These are phyloP conservation scores for Ennomos erosarius DNA, from an alignment of 2,888 invertebrate genomes.

Conservation along the genomic window DNA sequence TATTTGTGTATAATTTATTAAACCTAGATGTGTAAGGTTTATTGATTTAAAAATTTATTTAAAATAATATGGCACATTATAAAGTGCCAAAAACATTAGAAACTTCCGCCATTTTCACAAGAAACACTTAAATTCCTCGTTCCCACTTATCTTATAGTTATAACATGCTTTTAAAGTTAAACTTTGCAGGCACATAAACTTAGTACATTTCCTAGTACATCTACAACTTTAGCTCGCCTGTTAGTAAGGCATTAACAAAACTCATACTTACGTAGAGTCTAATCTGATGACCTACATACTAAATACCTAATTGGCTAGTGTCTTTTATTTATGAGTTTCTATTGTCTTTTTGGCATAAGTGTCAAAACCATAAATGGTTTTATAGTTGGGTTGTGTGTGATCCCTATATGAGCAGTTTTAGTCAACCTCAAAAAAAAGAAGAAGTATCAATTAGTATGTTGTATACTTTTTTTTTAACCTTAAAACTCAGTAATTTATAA, in stretches of 20 bases:
- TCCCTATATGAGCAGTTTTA: too few species aligned
- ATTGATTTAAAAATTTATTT: too few species aligned
- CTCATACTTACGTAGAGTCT: slow-evolving; percentile 59
- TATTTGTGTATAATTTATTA: too few species aligned
- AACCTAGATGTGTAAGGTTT: too few species aligned
- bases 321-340: slow-evolving; percentile 41
- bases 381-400: background rate
- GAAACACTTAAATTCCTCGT: background rate
- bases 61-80: too few species aligned
- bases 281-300: slow-evolving; percentile 78
- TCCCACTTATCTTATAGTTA: background rate
- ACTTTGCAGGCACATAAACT: slow-evolving; percentile 1
- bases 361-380: too few species aligned
- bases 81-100: background rate
- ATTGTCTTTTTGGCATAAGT: slow-evolving; percentile 7
- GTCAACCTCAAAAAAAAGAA: too few species aligned
- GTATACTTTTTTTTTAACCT: too few species aligned
- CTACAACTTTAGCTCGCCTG: slow-evolving; percentile 55
- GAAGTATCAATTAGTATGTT: too few species aligned
- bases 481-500: too few species aligned
- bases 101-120: background rate
- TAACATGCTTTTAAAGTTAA: background rate
- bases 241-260: slow-evolving; percentile 65
- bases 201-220: slow-evolving; percentile 2
- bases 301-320: slow-evolving; percentile 60